A percentile compares a stretch with the other conserved stretches of the same genome.
Evolutionary conservation across 2,888 invertebrate species (phyloP).

Genomic region (Branchellion lobata): DNA sequence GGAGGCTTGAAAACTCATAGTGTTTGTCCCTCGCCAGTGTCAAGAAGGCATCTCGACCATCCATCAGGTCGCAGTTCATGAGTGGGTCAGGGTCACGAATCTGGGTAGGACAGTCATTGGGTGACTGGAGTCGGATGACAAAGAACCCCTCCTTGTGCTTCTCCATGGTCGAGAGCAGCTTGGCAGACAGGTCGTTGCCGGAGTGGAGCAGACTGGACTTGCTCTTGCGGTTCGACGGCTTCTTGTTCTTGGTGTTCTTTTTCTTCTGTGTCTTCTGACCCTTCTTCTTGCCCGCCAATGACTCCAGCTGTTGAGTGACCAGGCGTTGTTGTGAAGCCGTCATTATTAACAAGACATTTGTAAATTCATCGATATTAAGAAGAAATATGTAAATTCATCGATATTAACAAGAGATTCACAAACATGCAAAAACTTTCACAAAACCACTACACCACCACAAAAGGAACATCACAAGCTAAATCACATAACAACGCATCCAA

Average conservation of each 20-base stretch:
- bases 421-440: background rate
- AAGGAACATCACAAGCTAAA: too few species aligned
- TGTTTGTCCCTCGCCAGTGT: slow-evolving; percentile 95
- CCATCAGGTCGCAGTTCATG: slow-evolving; percentile 96
- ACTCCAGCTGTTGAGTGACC: slow-evolving; percentile 30
- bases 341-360: background rate
- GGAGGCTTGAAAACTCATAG: slow-evolving; percentile 93
- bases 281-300: slow-evolving; percentile 69
- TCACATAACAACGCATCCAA: too few species aligned
- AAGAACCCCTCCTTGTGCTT: slow-evolving; percentile 99
- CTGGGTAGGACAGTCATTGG: slow-evolving; percentile 73
- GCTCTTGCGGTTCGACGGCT: slow-evolving; percentile 72
- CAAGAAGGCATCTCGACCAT: slow-evolving; percentile 96
- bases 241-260: slow-evolving; percentile 92
- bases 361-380: background rate
- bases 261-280: slow-evolving; percentile 87
- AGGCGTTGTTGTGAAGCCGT: too few species aligned
- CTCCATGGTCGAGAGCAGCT: slow-evolving; percentile 97
- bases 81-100: slow-evolving; percentile 96
- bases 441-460: background rate
- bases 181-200: slow-evolving; percentile 80
- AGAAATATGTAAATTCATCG: background rate
- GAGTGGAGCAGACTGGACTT: slow-evolving; percentile 91
- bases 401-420: background rate
- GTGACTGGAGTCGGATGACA: slow-evolving; percentile 94